Evolutionary conservation across 2,113 vertebrate species (phyloP).

Genomic region (Solea solea): DNA sequence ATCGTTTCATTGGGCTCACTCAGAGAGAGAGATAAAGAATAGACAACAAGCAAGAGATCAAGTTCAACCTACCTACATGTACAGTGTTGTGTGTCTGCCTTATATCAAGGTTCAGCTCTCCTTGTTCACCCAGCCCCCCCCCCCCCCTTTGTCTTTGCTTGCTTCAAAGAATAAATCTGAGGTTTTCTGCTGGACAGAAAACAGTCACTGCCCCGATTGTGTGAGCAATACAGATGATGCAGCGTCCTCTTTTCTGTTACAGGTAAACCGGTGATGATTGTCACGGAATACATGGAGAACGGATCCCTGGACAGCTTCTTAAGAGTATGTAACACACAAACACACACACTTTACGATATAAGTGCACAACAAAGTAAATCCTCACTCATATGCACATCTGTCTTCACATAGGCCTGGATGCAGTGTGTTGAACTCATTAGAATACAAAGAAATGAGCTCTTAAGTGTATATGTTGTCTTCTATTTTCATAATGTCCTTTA

Average conservation of each 20-base stretch:
- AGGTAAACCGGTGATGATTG: constrained; percentile 81
- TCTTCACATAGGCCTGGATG: not conserved
- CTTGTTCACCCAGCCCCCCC: not conserved
- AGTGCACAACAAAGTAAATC: not conserved
- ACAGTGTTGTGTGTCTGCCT: constrained; percentile 30
- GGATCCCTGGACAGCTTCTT: constrained; percentile 79
- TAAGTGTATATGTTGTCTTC: not conserved
- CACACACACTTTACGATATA: not conserved
- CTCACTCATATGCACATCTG: not conserved
- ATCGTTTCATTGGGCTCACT: constrained; percentile 58
- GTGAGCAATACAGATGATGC: not conserved
- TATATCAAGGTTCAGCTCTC: constrained; percentile 37
- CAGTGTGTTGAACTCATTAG: not conserved
- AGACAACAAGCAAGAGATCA: not conserved
- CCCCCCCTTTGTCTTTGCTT: constrained; percentile 11
- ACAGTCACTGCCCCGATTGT: not conserved
- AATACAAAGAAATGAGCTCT: not conserved
- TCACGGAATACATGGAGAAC: constrained; percentile 81
- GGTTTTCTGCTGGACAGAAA: not conserved
- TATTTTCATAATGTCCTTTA: not conserved
- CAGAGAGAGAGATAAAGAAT: constrained; percentile 9
- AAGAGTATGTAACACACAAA: constrained; percentile 63
- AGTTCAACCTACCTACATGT: constrained; percentile 23
- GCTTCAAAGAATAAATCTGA: constrained; percentile 35
- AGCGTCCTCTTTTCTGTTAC: constrained; percentile 4